Conservation (phyloP, 2,113 vertebrate species). For the Pluvialis apricaria region DNA sequence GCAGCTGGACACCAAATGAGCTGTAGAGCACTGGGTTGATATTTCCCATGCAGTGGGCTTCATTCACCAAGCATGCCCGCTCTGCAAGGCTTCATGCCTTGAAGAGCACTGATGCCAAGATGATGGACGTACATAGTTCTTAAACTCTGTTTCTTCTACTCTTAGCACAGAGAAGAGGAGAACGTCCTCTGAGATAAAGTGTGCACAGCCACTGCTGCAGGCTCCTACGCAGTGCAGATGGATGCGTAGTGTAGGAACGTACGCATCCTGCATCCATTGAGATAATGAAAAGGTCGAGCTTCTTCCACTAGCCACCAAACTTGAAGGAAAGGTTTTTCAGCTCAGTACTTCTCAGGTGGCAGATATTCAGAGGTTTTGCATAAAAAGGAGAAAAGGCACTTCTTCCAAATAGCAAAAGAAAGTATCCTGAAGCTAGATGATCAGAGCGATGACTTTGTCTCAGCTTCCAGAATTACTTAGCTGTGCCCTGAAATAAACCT, state of each 20-base stretch:
- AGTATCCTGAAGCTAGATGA: background rate
- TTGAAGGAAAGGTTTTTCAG: background rate
- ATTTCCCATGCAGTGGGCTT: background rate
- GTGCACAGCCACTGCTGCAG: background rate
- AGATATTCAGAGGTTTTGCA: background rate
- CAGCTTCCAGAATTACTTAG: background rate
- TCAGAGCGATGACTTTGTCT: background rate
- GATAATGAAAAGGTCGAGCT: background rate
- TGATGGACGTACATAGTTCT: background rate
- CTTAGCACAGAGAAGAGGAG: background rate
- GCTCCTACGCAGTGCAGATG: background rate
- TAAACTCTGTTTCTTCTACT: background rate
- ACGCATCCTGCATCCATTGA: background rate
- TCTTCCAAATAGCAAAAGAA: background rate
- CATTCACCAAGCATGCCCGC: background rate
- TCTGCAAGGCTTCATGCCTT: background rate
- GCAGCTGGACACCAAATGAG: background rate
- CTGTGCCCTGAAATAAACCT: background rate
- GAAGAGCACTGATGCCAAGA: background rate
- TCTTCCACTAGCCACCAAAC: background rate
- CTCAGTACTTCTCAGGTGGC: background rate
- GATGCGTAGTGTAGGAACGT: background rate
- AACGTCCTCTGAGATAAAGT: background rate
- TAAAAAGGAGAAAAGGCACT: background rate
- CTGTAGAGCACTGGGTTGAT: background rate